Evolutionary conservation across 2,888 invertebrate genomes (phyloP).

Genomic region (Silvanus unidentatus): DNA sequence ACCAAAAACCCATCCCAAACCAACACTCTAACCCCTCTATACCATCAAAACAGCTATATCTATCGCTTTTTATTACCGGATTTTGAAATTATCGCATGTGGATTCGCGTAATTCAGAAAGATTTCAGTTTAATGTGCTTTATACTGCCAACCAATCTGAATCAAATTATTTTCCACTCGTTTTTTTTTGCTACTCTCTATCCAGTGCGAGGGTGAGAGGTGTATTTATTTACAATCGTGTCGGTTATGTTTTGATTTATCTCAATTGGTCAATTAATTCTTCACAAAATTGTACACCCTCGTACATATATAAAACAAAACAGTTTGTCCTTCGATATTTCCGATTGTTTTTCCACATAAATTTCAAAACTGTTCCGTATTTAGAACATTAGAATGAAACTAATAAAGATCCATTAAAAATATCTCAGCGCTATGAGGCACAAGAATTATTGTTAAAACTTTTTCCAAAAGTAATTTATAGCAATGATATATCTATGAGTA

Average conservation of each 20-base stretch:
- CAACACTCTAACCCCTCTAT: too few relatives aligned
- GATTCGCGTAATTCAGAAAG: slow-evolving; percentile 32
- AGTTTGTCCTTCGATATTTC: too few relatives aligned
- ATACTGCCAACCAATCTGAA: slow-evolving; percentile 30
- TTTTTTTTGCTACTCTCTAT: too few relatives aligned
- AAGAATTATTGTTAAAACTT: slow-evolving; percentile 38
- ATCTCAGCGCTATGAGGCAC: slow-evolving; percentile 24
- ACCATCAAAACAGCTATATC: slow-evolving; percentile 12
- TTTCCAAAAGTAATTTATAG: slow-evolving; percentile 28
- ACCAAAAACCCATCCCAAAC: too few relatives aligned
- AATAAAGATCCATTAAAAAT: slow-evolving; percentile 29
- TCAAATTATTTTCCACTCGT: slow-evolving; percentile 26
- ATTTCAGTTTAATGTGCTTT: slow-evolving; percentile 33
- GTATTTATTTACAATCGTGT: too few relatives aligned
- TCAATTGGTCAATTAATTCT: too few relatives aligned
- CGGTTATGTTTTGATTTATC: too few relatives aligned
- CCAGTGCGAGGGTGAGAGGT: too few relatives aligned
- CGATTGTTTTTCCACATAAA: too few relatives aligned
- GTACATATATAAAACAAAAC: too few relatives aligned
- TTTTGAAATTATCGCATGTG: slow-evolving; percentile 31
- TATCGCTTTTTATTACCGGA: slow-evolving; percentile 30
- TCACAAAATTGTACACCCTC: too few relatives aligned
- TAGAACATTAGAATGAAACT: slow-evolving; percentile 28
- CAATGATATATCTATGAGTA: slow-evolving; percentile 25
- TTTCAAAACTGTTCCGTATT: too few relatives aligned